These are phyloP conservation scores for Aegotheles bennettii DNA, from an alignment of 2,113 vertebrate genomes.

Conservation along the genomic window DNA sequence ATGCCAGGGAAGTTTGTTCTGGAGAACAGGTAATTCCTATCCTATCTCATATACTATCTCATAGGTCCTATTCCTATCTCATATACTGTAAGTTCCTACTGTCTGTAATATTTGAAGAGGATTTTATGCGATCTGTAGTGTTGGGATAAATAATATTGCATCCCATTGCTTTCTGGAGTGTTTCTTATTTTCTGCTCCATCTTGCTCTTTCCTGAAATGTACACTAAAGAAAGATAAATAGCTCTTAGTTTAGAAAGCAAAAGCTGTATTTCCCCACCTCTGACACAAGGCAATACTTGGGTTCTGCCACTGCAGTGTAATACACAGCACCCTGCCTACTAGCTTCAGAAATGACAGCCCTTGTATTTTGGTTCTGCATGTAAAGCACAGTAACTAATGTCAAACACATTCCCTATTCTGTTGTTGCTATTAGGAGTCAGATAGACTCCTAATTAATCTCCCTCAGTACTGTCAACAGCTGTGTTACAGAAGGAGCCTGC, in stretches of 20 bases:
- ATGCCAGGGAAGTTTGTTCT: not conserved
- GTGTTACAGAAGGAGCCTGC: not conserved
- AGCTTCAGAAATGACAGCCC: not conserved
- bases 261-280: not conserved
- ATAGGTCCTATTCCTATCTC: not conserved
- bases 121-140: not conserved
- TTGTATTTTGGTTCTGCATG: not conserved
- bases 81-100: not conserved
- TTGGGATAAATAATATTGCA: not conserved
- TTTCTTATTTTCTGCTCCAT: not conserved
- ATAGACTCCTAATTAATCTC: not conserved
- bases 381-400: accelerated
- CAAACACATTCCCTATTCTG: not conserved
- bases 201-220: not conserved
- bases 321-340: not conserved
- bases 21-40: not conserved
- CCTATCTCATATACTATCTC: too few relatives aligned
- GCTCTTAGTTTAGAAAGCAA: not conserved
- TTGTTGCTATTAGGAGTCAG: not conserved
- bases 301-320: not conserved
- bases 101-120: not conserved
- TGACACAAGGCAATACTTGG: not conserved
- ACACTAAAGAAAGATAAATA: not conserved
- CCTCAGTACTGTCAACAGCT: not conserved
- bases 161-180: not conserved